Percentiles rank a stretch among this genome's conserved stretches.
Conservation (phyloP, 2,797 vertebrate species). For the Taeniopygia guttata region DNA sequence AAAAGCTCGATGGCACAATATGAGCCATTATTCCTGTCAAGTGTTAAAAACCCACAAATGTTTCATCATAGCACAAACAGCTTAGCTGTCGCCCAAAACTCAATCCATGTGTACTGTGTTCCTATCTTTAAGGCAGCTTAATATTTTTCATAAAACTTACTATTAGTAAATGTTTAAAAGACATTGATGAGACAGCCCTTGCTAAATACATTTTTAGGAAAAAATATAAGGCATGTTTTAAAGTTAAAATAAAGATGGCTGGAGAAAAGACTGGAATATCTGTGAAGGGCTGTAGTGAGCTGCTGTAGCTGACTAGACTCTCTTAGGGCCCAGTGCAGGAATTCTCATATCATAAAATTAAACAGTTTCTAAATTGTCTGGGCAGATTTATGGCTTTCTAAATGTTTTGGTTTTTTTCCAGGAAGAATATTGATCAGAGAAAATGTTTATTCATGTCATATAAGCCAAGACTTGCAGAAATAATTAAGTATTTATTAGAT, state of each 20-base stretch:
- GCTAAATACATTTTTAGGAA: neutral
- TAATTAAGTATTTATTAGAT: neutral
- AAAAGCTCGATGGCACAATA: neutral
- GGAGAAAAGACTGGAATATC: neutral
- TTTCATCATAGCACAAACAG: neutral
- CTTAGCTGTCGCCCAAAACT: neutral
- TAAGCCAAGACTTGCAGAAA: neutral
- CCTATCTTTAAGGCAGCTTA: neutral
- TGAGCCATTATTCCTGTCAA: neutral
- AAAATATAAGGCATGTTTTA: neutral
- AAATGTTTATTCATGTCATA: neutral
- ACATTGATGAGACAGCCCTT: neutral
- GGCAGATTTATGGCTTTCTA: neutral
- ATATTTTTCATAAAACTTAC: neutral
- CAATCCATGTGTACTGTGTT: neutral
- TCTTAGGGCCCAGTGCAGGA: rapidly evolving
- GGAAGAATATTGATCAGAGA: neutral
- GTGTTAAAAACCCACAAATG: neutral
- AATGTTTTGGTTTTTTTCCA: neutral
- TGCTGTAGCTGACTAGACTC: neutral
- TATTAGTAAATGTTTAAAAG: neutral
- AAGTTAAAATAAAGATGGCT: neutral
- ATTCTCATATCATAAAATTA: neutral
- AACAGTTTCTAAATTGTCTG: neutral
- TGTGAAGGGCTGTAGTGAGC: neutral